Base-by-base conservation (phyloP, 1,140 invertebrate genomes). In the Drosophila mayri region DNA sequence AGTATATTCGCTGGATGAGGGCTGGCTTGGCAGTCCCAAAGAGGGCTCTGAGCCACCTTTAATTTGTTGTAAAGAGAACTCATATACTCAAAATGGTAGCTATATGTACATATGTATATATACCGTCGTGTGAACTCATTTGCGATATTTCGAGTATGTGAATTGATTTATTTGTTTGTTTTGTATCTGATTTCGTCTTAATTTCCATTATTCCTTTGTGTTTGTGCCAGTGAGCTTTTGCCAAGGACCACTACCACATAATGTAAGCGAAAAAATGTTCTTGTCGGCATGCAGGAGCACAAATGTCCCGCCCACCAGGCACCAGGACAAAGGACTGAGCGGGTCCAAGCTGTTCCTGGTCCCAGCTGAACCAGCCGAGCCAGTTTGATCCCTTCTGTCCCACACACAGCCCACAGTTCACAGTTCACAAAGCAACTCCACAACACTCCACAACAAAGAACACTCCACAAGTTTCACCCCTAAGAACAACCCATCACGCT, bases 241-340 rank as follows among this genome's bases (percentile, higher is more conserved):
- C 72, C 76, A 87, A 88, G 84, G 83, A 80, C 83, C 83, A 91
- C 90, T 88, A 91, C 90, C 90, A 91, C 90, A 91, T 91, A 91
- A 91, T 91, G 90, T 91, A 90, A 90, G 88, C 86, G 90, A 91
- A 91, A 91, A 91, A 91, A 91, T 60, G 90, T 91, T 91, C 90
- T 91, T 91, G 90, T 91, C 84, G 90, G 90, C 82, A 90, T 91
- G 81, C 90, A 91, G 79, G 90, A 91, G 91, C 90, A 91, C 90
- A 91, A 91, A 91, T 91, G 83, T 65, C 80, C 74, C 81, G 79
- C 66, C 62, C 59, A 73, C 49, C 28, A 52, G 32, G 40, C 61
- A 40, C 28, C 35, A 68, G 38, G 35, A 55, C 47, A 30, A 54
- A 22, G 63, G 57, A 62, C 62, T 43, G 58, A 65, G 57, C 32